Evolutionary conservation across 2,797 vertebrate genomes (phyloP).

Genomic region (Phataginus tetradactyla): DNA sequence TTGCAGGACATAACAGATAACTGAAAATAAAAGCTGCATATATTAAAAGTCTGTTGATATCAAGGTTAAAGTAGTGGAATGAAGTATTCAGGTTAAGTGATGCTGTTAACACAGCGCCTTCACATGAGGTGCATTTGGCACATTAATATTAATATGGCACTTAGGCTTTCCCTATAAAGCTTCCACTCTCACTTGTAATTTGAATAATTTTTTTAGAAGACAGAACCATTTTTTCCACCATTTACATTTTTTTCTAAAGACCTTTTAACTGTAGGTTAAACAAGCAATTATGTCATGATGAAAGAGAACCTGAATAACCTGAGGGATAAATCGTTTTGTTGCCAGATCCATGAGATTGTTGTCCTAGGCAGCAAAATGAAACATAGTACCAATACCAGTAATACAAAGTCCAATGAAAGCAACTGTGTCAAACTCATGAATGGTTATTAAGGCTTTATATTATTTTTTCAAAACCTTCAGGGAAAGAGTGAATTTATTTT

Average conservation of each 20-base stretch:
- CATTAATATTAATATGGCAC: constrained; percentile 61
- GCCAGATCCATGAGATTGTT: not conserved
- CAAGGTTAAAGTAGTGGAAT: constrained; percentile 75
- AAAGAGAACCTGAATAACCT: not conserved
- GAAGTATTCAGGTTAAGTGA: constrained; percentile 70
- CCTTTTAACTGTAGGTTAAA: constrained; percentile 6
- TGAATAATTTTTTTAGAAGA: constrained; percentile 53
- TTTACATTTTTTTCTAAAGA: not conserved
- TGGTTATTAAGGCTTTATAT: not conserved
- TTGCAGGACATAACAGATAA: constrained; percentile 64
- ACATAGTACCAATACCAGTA: not conserved
- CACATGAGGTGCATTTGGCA: constrained; percentile 3
- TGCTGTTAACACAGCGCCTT: constrained; percentile 52
- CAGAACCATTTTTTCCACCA: constrained; percentile 4
- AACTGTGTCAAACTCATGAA: not conserved
- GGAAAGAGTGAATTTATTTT: not conserved
- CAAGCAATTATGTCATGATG: not conserved
- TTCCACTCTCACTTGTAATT: constrained; percentile 26
- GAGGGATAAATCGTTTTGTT: not conserved
- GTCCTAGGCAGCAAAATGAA: not conserved
- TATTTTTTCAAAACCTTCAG: not conserved
- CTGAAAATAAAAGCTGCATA: constrained; percentile 68
- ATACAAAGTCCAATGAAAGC: not conserved
- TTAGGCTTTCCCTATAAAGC: constrained; percentile 40
- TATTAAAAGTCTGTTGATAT: constrained; percentile 62